phyloP scores from a whole-genome alignment of 1,140 invertebrate species.

The Drosophila rhopaloa region DNA sequence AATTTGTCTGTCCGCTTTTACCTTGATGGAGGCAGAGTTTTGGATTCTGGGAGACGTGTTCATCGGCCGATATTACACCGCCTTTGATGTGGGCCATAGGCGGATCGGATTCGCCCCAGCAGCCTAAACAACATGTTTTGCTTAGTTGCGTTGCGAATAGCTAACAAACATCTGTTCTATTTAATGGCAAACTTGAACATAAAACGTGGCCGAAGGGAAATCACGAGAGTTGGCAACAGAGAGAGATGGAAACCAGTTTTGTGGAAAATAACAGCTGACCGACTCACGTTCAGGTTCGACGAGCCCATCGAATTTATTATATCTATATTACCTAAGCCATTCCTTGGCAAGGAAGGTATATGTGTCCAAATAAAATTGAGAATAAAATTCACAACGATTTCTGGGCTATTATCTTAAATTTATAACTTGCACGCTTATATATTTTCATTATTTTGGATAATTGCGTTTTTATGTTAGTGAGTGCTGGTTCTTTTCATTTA shows the following conservation, averaged over 20 bases:
- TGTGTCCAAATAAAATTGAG: not conserved
- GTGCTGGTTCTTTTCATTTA: too few species aligned
- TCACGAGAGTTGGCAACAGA: slow-evolving; percentile 6
- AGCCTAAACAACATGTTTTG: slow-evolving; percentile 8
- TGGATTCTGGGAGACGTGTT: slow-evolving; percentile 86
- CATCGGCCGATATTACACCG: slow-evolving; percentile 89
- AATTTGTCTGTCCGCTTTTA: slow-evolving; percentile 44
- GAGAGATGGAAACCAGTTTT: slow-evolving; percentile 28
- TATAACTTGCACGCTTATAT: too few species aligned
- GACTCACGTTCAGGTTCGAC: slow-evolving; percentile 26
- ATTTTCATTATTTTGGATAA: too few species aligned
- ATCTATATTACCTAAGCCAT: not conserved
- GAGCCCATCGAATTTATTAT: slow-evolving; percentile 25
- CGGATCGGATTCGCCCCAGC: slow-evolving; percentile 86
- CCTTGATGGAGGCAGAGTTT: slow-evolving; percentile 38
- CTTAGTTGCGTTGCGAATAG: slow-evolving; percentile 11
- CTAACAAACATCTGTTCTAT: slow-evolving; percentile 23
- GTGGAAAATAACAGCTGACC: slow-evolving; percentile 39
- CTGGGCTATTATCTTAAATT: too few species aligned
- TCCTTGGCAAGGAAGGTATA: not conserved
- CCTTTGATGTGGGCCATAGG: slow-evolving; percentile 88
- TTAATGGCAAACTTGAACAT: slow-evolving; percentile 20
- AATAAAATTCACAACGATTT: not conserved
- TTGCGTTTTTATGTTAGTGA: too few species aligned
- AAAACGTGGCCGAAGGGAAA: slow-evolving; percentile 13